Base-by-base conservation (phyloP, 2,113 vertebrate species). In the Malurus elegans region DNA sequence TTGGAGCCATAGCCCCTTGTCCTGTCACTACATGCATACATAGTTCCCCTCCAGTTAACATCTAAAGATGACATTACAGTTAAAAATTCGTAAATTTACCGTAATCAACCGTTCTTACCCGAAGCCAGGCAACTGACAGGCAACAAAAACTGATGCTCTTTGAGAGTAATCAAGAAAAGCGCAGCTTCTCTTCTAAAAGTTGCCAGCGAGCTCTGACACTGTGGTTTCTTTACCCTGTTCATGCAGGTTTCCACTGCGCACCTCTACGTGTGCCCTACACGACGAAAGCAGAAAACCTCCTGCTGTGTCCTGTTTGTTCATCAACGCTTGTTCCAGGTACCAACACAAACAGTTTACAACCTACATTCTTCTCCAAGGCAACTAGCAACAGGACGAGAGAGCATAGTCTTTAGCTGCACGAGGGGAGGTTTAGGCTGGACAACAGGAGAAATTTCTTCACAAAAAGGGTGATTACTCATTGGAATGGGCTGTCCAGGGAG, bases 191-290 rank as follows among this genome's bases (percentile, higher is more conserved):
- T 45, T 54, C 36, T 25, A 5, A 19, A 60, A 64, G 26, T 10
- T 14, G 57, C 31, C 73, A 31, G 28, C 28, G 6, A 60, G 21
- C 57, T 47, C 34, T 36, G 40, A 23, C 42, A 28, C 45, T 8
- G 17, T 0, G 14, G 2, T 14, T 56, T 57, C 40, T 36, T 40
- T 5, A 50, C 36, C 14, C 25, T 9, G 15, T 16, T 82, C 5
- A 9, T 2, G 5, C 42, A 50, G 11, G 26, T 79, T 50, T 75
- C 60, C 47, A 24, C 42, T 3, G 48, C 2, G 67, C 72, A 31
- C 31, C 57, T 66, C 56, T 12, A 7, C 4, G 1, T 6, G 25
- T 8, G 29, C 26, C 31, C 29, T 24, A 4, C 1, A 3, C 1
- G 4, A 51, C 12, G 18, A 3, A 17, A 13, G 5, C 56, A 38